Percentiles rank a stretch among this genome's conserved stretches.
Conservation (phyloP, 2,888 invertebrate species). For the Melanchra persicariae region DNA sequence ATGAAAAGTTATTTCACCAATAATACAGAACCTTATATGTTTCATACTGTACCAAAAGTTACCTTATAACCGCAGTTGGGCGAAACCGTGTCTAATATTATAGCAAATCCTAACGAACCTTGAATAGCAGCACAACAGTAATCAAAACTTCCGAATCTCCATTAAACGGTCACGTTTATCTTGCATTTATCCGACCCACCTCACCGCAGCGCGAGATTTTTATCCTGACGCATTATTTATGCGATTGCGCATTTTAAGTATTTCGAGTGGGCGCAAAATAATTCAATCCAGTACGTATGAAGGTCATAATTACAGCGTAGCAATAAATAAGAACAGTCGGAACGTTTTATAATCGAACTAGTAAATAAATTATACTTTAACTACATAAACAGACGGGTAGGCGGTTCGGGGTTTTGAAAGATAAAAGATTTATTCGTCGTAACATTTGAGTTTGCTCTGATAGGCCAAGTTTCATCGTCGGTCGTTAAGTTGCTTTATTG, state of each 20-base stretch:
- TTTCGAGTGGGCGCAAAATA: slow-evolving; percentile 72
- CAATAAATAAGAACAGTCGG: slow-evolving; percentile 72
- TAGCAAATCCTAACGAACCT: slow-evolving; percentile 15
- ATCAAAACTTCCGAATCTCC: slow-evolving; percentile 30
- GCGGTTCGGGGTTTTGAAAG: slow-evolving; percentile 43
- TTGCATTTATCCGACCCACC: slow-evolving; percentile 34
- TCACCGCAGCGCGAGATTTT: slow-evolving; percentile 54
- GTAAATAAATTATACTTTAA: slow-evolving; percentile 60
- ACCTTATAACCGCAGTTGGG: not conserved
- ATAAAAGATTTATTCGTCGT: slow-evolving; percentile 31
- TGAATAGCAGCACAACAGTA: slow-evolving; percentile 11
- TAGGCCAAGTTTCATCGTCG: not conserved
- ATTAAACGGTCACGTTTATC: slow-evolving; percentile 36
- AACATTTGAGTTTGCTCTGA: slow-evolving; percentile 6
- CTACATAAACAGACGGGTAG: slow-evolving; percentile 56
- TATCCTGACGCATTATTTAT: slow-evolving; percentile 68
- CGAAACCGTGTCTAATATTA: slow-evolving; percentile 4
- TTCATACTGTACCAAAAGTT: not conserved
- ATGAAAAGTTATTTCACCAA: not conserved
- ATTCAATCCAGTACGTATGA: slow-evolving; percentile 67
- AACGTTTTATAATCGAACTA: slow-evolving; percentile 61
- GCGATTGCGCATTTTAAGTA: slow-evolving; percentile 64
- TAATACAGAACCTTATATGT: not conserved
- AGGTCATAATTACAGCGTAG: slow-evolving; percentile 72
- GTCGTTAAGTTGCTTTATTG: not conserved